A percentile compares a stretch with the other conserved stretches of the same genome.
Conservation (phyloP, 2,797 vertebrate genomes). For the Carapus acus region DNA sequence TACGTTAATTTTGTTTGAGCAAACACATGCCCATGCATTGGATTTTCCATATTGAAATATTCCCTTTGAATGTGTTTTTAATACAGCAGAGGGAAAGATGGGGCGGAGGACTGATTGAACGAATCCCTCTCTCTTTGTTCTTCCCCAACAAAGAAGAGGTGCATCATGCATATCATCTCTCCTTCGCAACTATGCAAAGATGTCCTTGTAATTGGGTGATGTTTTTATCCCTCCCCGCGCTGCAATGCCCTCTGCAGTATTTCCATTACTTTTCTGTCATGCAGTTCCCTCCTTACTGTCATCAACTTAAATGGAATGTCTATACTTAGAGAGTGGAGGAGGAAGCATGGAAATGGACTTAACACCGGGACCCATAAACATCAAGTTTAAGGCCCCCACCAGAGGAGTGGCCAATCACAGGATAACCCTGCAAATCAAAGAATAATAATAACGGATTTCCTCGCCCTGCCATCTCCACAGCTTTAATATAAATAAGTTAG, state of each 20-base stretch:
- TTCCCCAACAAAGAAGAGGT: conserved; percentile 58
- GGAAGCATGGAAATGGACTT: conserved; percentile 70
- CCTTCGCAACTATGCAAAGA: conserved; percentile 56
- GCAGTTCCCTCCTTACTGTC: conserved; percentile 56
- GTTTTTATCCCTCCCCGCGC: conserved; percentile 57
- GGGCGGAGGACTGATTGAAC: conserved; percentile 36
- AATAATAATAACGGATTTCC: conserved; percentile 66
- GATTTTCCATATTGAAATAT: conserved; percentile 46
- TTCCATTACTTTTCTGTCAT: conserved; percentile 64
- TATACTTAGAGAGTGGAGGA: conserved; percentile 65
- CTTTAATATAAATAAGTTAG: conserved; percentile 63
- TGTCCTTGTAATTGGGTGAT: conserved; percentile 65
- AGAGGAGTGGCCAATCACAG: conserved; percentile 54
- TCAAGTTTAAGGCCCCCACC: conserved; percentile 63
- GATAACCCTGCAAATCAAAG: conserved; percentile 61
- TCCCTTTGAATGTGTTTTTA: conserved; percentile 50
- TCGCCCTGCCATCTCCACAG: conserved; percentile 49
- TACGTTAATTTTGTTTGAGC: conserved; percentile 34
- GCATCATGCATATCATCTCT: conserved; percentile 57
- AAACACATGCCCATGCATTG: conserved; percentile 1
- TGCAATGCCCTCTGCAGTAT: conserved; percentile 35
- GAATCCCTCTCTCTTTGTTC: conserved; percentile 58
- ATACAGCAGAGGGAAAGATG: conserved; percentile 30
- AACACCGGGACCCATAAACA: conserved; percentile 67
- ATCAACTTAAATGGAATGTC: conserved; percentile 68